Conservation (phyloP, 2,113 vertebrate genomes). For the Scopus umbretta region DNA sequence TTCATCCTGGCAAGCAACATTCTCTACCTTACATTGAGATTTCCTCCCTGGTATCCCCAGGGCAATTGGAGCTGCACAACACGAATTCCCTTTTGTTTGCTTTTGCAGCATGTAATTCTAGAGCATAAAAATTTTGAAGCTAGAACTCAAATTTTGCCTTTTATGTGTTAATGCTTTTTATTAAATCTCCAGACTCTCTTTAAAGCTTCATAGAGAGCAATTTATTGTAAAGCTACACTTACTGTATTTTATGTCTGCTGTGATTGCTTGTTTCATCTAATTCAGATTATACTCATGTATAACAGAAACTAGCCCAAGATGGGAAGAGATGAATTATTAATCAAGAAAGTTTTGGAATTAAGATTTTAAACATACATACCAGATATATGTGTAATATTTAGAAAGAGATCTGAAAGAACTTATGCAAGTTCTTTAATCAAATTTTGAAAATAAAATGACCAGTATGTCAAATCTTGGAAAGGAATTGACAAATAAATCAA, state of each 20-base stretch:
- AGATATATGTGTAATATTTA: conserved; percentile 65
- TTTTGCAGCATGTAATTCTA: background rate
- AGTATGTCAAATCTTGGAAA: conserved; percentile 68
- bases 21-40: background rate
- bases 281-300: conserved; percentile 63
- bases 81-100: background rate
- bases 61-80: background rate
- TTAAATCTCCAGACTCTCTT: conserved; percentile 52
- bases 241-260: conserved; percentile 52
- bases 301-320: conserved; percentile 23
- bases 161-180: conserved; percentile 49
- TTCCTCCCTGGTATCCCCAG: background rate
- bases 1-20: background rate
- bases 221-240: conserved; percentile 66
- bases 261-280: conserved; percentile 69
- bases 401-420: conserved; percentile 66
- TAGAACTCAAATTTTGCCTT: conserved; percentile 4
- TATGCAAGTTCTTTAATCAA: conserved; percentile 70
- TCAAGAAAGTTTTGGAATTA: conserved; percentile 64
- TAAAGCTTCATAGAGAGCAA: conserved; percentile 31
- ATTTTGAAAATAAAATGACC: conserved; percentile 71
- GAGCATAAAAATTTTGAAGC: conserved; percentile 4
- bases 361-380: conserved; percentile 60
- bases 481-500: conserved; percentile 72
- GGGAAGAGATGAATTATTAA: conserved; percentile 47